Conservation (phyloP, 2,888 invertebrate genomes). For the Eretmocerus hayati region DNA sequence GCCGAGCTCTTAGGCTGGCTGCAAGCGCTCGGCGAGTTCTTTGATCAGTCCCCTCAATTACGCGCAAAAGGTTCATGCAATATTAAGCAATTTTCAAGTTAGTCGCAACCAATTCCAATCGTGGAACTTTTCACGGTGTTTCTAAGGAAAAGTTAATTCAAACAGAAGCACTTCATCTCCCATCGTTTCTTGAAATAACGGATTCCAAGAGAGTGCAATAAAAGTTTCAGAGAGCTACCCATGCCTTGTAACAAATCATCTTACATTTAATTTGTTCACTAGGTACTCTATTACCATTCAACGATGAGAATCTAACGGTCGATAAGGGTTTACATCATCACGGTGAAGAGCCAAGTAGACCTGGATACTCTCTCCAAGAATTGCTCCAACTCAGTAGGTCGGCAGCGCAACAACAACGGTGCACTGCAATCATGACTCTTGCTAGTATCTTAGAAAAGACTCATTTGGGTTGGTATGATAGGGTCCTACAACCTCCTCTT, state of each 20-base stretch:
- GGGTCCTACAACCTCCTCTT: conserved; percentile 64
- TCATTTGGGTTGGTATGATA: conserved; percentile 69
- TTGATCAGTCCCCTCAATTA: too few species aligned
- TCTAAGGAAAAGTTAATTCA: not conserved
- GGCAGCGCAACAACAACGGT: conserved; percentile 74
- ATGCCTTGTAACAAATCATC: too few species aligned
- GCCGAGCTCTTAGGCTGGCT: too few species aligned
- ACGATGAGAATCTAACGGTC: conserved; percentile 53
- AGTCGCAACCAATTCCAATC: too few species aligned
- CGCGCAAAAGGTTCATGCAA: too few species aligned
- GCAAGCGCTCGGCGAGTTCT: too few species aligned
- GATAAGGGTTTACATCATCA: conserved; percentile 79
- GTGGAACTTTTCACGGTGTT: too few species aligned
- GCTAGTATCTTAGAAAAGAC: conserved; percentile 70
- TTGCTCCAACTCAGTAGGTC: conserved; percentile 73
- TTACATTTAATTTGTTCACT: conserved; percentile 5
- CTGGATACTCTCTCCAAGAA: conserved; percentile 88
- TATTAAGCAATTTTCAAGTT: too few species aligned
- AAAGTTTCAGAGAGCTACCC: too few species aligned
- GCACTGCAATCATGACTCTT: conserved; percentile 70
- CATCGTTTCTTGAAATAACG: too few species aligned
- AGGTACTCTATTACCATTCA: conserved; percentile 67
- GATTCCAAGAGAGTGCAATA: too few species aligned
- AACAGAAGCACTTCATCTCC: too few species aligned
- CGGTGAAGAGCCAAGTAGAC: conserved; percentile 83